phyloP scores from a whole-genome alignment of 2,888 invertebrate genomes.

The Pyrocoelia pectoralis region DNA sequence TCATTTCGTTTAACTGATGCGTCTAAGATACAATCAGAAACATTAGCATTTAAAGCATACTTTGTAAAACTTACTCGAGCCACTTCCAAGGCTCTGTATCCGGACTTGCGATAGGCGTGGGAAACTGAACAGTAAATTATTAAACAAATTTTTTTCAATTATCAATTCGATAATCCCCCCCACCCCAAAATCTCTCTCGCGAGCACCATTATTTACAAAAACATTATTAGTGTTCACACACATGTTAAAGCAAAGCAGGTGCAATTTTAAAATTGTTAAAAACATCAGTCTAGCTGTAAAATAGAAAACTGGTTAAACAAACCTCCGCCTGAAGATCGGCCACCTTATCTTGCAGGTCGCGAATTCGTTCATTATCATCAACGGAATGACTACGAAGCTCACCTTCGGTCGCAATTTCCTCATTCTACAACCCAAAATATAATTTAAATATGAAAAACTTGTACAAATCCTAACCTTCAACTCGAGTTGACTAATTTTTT shows the following conservation, averaged over 20 bases:
- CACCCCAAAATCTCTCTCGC: no score
- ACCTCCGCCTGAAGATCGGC: conserved; percentile 95
- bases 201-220: conserved; percentile 5
- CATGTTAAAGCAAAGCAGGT: conserved; percentile 31
- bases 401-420: conserved; percentile 93
- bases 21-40: no score
- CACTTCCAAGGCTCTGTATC: conserved; percentile 91
- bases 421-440: conserved; percentile 76
- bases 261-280: conserved; percentile 12
- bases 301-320: conserved; percentile 50
- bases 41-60: not conserved
- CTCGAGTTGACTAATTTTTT: conserved; percentile 93
- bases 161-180: not conserved
- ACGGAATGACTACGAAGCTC: conserved; percentile 83
- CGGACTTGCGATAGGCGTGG: conserved; percentile 88
- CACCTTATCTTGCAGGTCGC: conserved; percentile 91
- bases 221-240: conserved; percentile 11
- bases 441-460: no score
- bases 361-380: conserved; percentile 85
- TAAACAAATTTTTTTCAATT: no score
- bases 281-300: conserved; percentile 9
- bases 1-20: no score
- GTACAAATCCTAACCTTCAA: conserved; percentile 88
- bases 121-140: conserved; percentile 71
- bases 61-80: conserved; percentile 78